phyloP scores from a whole-genome alignment of 2,888 invertebrate genomes.

The Oeneis ivallda region DNA sequence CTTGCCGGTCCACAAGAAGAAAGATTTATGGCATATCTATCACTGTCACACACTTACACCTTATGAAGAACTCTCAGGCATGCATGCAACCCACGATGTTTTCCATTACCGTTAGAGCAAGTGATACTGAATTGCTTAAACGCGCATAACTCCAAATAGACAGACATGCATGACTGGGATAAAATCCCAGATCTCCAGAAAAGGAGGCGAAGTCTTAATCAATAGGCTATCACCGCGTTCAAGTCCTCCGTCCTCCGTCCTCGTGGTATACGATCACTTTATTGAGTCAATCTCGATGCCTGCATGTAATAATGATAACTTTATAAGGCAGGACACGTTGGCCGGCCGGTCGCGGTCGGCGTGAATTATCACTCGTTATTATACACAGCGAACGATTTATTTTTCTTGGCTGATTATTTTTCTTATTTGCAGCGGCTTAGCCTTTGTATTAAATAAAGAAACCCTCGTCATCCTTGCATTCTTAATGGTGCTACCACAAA shows the following conservation, averaged over 20 bases:
- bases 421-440: constrained; percentile 54
- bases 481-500: constrained; percentile 48
- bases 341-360: constrained; percentile 37
- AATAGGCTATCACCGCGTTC: no score
- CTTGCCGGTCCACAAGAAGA: no score
- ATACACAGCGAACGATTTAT: constrained; percentile 63
- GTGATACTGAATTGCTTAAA: no score
- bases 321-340: constrained; percentile 40
- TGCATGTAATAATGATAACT: constrained; percentile 41
- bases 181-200: no score
- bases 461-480: constrained; percentile 61
- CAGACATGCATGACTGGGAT: no score
- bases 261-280: background rate
- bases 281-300: constrained; percentile 23
- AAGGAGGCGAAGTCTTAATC: no score
- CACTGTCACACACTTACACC: no score
- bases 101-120: no score
- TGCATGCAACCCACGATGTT: no score
- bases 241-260: background rate
- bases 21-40: no score
- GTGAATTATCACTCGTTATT: constrained; percentile 68
- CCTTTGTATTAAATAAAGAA: constrained; percentile 73
- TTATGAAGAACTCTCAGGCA: no score
- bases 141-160: no score
- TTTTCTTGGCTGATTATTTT: constrained; percentile 40